Percentiles rank a stretch among this genome's conserved stretches.
phyloP scores from a whole-genome alignment of 92 coral and sea anemone genomes.

The Meandrina meandrites region DNA sequence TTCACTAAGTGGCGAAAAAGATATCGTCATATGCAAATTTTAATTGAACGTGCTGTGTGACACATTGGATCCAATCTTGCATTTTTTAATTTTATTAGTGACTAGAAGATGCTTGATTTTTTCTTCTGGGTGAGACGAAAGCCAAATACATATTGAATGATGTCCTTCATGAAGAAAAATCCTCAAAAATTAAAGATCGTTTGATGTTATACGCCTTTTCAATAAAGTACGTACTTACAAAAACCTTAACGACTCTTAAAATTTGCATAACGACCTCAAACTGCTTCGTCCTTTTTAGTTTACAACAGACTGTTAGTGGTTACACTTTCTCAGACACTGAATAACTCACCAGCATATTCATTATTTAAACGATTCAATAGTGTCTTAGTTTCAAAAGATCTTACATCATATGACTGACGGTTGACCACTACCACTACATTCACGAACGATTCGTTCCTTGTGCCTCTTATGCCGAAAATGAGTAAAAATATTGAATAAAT shows the following conservation, averaged over 20 bases:
- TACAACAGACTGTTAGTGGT: background rate
- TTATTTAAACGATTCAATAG: background rate
- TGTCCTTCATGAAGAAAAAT: background rate
- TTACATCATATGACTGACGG: background rate
- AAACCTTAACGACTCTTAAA: background rate
- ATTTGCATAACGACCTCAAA: slow-evolving; percentile 27
- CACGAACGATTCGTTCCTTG: background rate
- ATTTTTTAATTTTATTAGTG: background rate
- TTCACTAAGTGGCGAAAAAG: background rate
- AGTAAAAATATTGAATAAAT: background rate
- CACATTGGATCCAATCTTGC: background rate
- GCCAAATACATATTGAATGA: background rate
- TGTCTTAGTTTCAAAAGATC: background rate
- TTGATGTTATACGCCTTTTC: background rate
- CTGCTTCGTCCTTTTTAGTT: background rate
- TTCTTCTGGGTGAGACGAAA: no score
- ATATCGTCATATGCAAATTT: slow-evolving; percentile 4
- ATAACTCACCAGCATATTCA: background rate
- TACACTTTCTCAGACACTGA: background rate
- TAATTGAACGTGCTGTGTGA: background rate
- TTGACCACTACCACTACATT: background rate
- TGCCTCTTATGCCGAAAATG: background rate
- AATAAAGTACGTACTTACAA: background rate
- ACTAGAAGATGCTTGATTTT: background rate
- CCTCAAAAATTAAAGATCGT: background rate